Evolutionary conservation across 2,888 invertebrate genomes (phyloP), one percentile per base, ranked within the genome.

Genomic region (Heterodera filipjevi): DNA sequence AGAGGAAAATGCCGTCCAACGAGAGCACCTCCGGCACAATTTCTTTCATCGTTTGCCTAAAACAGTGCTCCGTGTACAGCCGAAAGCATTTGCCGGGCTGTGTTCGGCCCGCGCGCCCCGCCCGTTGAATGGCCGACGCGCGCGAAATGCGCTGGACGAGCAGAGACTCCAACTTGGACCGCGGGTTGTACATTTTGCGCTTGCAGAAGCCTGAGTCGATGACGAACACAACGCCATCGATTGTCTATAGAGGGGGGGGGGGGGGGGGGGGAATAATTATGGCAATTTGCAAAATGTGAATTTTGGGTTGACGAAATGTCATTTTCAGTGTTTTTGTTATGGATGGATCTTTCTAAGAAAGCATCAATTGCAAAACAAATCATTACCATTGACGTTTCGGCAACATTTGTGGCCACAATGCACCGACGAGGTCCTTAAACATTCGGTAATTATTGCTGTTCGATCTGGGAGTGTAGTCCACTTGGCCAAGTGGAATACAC

Each of bases 201-300:
- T 99, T 99, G 0, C 98, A 96, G 91, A 99, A 99, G 19, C 99
- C 99, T 0, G 99, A 98, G 91, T 99, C 99, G 89, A 99, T 98
- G 19, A 99, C 99, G 90, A 97, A 99, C 19, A 99, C 98, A 1
- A 99, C 97, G 72, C 99, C 99, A 88, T 99, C 99, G 87, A 99
- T 99, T 10, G 99, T 99, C 68, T 68, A 6, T 5, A 8, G 19
- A 3, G 19, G 49, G 19, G n/a, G n/a, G n/a, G n/a, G 14, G 30
- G 12, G 12, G 5, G 12, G 44, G 12, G 12, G 12, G 12, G 44
- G n/a, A n/a, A n/a, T n/a, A n/a, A n/a, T n/a, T n/a, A n/a, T n/a
- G n/a, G n/a, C 10, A 53, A 53, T 12, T 30, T 16, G 10, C 16
- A 12, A 66, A 33, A 14, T 22, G n/a, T n/a, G n/a, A n/a, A n/a